phyloP scores from a whole-genome alignment of 2,888 invertebrate genomes.

The Alsophila aescularia region DNA sequence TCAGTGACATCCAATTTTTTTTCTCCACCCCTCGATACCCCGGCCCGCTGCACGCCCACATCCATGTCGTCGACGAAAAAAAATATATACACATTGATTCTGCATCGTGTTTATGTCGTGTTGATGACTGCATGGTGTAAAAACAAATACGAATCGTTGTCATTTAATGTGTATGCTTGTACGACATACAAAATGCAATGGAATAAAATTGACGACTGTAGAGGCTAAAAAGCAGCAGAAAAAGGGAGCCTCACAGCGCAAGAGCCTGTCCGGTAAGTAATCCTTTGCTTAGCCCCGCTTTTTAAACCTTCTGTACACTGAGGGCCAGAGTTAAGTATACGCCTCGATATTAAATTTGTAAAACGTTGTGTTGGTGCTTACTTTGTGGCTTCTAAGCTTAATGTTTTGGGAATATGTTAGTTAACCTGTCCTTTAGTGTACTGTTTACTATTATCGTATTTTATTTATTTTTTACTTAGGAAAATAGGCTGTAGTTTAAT shows the following conservation, averaged over 20 bases:
- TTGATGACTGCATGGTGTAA: conserved; percentile 83
- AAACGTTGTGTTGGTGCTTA: conserved; percentile 47
- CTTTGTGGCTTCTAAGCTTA: conserved; percentile 54
- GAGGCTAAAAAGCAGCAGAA: conserved; percentile 98
- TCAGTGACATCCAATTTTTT: conserved; percentile 84
- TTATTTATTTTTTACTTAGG: conserved; percentile 7
- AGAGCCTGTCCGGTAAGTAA: conserved; percentile 94
- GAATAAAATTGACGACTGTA: conserved; percentile 78
- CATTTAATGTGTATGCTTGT: conserved; percentile 76
- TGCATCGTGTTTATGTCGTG: conserved; percentile 81
- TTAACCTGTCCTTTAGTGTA: conserved; percentile 65
- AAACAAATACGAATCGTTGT: conserved; percentile 71
- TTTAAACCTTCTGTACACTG: conserved; percentile 62
- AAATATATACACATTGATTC: conserved; percentile 72
- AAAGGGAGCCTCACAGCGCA: conserved; percentile 85
- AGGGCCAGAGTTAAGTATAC: conserved; percentile 52
- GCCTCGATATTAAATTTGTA: conserved; percentile 25
- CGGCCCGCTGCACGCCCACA: conserved; percentile 80
- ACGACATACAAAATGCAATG: conserved; percentile 49
- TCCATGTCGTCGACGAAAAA: conserved; percentile 78
- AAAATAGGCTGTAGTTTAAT: conserved; percentile 11
- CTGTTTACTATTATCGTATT: conserved; percentile 31
- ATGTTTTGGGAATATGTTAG: conserved; percentile 42
- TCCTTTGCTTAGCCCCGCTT: conserved; percentile 78
- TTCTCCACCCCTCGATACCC: conserved; percentile 74